A percentile compares a stretch with the other conserved stretches of the same genome.
phyloP scores from a whole-genome alignment of 2,797 vertebrate species.

The Hylomyscus alleni region DNA sequence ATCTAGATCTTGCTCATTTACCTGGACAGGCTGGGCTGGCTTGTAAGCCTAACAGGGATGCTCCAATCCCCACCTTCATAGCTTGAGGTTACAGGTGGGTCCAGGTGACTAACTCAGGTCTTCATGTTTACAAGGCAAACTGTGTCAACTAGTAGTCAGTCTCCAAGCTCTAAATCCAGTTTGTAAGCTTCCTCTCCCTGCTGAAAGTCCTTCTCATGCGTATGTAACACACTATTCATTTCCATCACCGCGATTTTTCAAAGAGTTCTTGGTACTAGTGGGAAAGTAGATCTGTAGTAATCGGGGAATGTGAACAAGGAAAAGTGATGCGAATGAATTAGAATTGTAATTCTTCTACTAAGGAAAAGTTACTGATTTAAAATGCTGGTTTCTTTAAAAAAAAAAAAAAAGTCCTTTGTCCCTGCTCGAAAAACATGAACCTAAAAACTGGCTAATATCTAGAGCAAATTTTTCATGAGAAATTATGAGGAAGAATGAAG shows the following conservation, averaged over 20 bases:
- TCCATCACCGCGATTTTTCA: too few species aligned
- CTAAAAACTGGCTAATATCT: not conserved
- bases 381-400: too few species aligned
- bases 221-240: too few species aligned
- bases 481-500: not conserved
- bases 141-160: too few species aligned
- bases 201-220: not conserved
- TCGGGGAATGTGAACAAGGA: too few species aligned
- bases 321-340: too few species aligned
- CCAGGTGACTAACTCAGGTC: not conserved
- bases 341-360: too few species aligned
- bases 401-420: not conserved
- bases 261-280: too few species aligned
- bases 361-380: too few species aligned
- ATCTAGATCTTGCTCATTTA: not conserved
- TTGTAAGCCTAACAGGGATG: too few species aligned
- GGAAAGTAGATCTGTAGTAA: too few species aligned
- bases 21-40: not conserved
- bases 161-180: not conserved
- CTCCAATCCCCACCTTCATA: not conserved
- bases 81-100: not conserved
- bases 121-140: not conserved
- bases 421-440: not conserved
- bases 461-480: slow-evolving; percentile 30
- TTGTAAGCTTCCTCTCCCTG: slow-evolving; percentile 9